Conservation (phyloP, 2,113 vertebrate genomes). For the Tonatia bakeri region DNA sequence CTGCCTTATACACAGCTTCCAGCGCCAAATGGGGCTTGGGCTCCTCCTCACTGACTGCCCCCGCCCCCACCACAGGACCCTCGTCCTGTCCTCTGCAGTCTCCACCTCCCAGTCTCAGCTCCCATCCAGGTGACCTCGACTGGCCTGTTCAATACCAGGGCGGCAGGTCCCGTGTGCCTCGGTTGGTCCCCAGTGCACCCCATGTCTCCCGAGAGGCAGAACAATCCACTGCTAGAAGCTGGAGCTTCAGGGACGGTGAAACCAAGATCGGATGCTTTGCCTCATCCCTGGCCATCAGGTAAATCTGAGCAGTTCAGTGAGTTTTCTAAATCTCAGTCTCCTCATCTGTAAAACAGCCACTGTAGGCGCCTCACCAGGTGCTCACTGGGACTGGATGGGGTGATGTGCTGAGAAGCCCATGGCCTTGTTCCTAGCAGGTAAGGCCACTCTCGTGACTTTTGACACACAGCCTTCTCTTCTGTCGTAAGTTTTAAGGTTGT, state of each 20-base stretch:
- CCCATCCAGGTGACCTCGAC: not conserved
- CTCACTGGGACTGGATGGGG: not conserved
- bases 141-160: not conserved
- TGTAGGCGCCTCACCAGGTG: not conserved
- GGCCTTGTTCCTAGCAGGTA: no score
- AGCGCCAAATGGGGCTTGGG: no score
- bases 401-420: rapidly evolving
- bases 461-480: not conserved
- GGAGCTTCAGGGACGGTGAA: not conserved
- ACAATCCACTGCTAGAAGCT: not conserved
- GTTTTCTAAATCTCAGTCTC: not conserved
- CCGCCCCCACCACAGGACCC: no score
- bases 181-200: not conserved
- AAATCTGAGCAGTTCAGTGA: not conserved
- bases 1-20: no score
- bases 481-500: not conserved
- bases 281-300: not conserved
- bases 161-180: not conserved
- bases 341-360: not conserved
- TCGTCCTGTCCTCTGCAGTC: no score
- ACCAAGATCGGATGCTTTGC: no score
- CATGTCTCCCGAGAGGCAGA: not conserved
- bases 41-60: rapidly evolving
- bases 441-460: not conserved
- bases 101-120: no score